Evolutionary conservation across 2,888 invertebrate species (phyloP).

Genomic region (Cephus spinipes): DNA sequence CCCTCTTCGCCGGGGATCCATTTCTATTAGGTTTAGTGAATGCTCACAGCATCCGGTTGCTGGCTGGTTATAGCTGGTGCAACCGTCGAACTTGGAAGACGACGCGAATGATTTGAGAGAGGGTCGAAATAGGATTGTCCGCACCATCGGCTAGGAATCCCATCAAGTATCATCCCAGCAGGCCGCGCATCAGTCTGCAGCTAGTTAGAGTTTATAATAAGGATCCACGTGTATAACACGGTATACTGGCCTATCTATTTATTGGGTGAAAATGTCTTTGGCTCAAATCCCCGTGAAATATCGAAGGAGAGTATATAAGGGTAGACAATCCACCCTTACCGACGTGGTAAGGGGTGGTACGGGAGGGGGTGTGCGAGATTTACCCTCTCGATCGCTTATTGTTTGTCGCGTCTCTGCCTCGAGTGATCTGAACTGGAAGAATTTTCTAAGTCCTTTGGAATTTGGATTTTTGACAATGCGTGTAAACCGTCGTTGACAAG

Average conservation of each 20-base stretch:
- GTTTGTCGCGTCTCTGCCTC: conserved; percentile 47
- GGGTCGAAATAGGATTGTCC: conserved; percentile 65
- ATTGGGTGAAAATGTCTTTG: conserved; percentile 67
- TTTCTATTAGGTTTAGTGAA: background rate
- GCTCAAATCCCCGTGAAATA: conserved; percentile 66
- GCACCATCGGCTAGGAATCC: conserved; percentile 67
- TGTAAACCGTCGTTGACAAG: background rate
- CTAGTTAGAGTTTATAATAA: conserved; percentile 67
- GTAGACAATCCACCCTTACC: background rate
- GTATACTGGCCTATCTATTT: conserved; percentile 63
- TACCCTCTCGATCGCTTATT: conserved; percentile 39
- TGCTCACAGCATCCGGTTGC: background rate
- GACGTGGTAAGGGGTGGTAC: background rate
- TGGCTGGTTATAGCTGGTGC: background rate
- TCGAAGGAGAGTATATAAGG: conserved; percentile 33
- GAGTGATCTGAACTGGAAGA: conserved; percentile 43
- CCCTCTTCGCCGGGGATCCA: background rate
- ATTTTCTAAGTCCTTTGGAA: conserved; percentile 27
- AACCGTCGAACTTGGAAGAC: conserved; percentile 46
- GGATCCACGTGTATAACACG: conserved; percentile 63
- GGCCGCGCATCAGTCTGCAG: conserved; percentile 36
- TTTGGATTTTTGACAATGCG: background rate
- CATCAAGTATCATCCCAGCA: conserved; percentile 64
- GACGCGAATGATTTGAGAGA: conserved; percentile 56
- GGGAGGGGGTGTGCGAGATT: background rate